These are phyloP conservation scores for Cephus spinipes DNA, from an alignment of 2,888 invertebrate species.

Conservation along the genomic window DNA sequence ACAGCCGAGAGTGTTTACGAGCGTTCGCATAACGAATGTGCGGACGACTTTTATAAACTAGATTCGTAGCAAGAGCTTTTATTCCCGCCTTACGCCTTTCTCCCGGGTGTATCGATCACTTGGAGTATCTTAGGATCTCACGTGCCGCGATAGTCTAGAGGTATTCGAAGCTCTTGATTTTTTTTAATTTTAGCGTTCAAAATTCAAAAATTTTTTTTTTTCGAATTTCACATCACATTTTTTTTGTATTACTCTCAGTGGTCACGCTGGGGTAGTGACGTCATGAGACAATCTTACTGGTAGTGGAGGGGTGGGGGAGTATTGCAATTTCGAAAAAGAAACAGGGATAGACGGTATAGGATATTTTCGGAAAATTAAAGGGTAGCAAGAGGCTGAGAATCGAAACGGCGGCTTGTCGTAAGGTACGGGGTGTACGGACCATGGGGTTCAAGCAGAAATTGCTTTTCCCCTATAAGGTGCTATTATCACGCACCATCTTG, in stretches of 20 bases:
- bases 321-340: neutral
- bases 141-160: neutral
- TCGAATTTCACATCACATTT: neutral
- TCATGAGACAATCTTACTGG: neutral
- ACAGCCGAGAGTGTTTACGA: slow-evolving; percentile 19
- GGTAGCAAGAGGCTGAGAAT: slow-evolving; percentile 50
- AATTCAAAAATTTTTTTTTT: too few relatives aligned
- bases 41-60: slow-evolving; percentile 42
- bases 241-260: neutral
- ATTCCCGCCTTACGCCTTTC: neutral
- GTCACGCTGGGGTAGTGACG: neutral
- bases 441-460: slow-evolving; percentile 51
- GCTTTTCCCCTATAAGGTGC: slow-evolving; percentile 63
- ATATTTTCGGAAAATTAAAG: slow-evolving; percentile 50
- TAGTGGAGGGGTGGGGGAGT: neutral
- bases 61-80: neutral
- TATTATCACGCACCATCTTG: slow-evolving; percentile 66
- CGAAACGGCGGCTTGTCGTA: slow-evolving; percentile 41
- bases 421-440: slow-evolving; percentile 20
- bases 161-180: neutral
- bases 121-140: neutral
- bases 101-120: neutral
- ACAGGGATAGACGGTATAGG: slow-evolving; percentile 16
- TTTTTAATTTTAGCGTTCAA: neutral
- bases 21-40: slow-evolving; percentile 44